These are phyloP conservation scores for Pandion haliaetus DNA, from an alignment of 2,113 vertebrate species.

Conservation along the genomic window DNA sequence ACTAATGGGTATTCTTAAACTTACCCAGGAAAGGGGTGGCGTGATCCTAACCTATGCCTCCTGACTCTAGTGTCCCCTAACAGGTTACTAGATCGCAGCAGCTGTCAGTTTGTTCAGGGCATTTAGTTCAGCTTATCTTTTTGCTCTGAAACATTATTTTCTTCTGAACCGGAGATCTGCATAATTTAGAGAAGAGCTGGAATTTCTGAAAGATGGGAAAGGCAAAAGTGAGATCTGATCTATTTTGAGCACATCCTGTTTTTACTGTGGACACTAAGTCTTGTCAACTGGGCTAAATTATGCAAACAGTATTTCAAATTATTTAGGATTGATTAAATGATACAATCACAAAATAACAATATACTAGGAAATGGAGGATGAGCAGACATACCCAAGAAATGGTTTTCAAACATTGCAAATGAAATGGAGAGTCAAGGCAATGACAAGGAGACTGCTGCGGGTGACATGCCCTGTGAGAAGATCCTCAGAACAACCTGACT, in stretches of 20 bases:
- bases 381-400: background rate
- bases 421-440: background rate
- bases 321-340: background rate
- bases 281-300: background rate
- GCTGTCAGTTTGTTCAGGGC: background rate
- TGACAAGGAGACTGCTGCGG: background rate
- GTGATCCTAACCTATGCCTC: background rate
- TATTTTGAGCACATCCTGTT: background rate
- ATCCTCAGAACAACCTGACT: background rate
- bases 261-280: background rate
- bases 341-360: background rate
- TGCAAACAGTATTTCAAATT: background rate
- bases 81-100: background rate
- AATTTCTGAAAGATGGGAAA: background rate
- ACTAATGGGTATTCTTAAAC: background rate
- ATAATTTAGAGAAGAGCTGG: background rate
- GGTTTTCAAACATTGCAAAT: slow-evolving; percentile 5
- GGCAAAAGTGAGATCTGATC: background rate
- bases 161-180: background rate
- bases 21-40: background rate
- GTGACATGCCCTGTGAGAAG: background rate
- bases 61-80: background rate
- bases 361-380: background rate
- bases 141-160: background rate
- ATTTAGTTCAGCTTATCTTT: background rate